Evolutionary conservation across 2,888 invertebrate species (phyloP).

Genomic region (Platycheirus albimanus): DNA sequence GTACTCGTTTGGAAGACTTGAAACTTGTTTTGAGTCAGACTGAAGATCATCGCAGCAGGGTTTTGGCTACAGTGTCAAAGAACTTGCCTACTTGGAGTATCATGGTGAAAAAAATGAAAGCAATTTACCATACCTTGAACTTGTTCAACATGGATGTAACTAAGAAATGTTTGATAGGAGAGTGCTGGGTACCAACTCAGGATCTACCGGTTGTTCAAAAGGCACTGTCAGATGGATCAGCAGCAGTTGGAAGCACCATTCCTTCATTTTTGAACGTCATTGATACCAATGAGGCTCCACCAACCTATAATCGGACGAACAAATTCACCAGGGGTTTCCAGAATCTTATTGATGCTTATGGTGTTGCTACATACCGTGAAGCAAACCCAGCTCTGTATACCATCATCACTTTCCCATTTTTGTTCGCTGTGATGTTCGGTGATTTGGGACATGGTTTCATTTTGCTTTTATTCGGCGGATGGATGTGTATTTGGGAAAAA

Average conservation of each 20-base stretch:
- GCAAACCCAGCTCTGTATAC: slow-evolving; percentile 95
- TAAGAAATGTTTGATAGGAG: slow-evolving; percentile 94
- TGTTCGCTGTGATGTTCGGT: slow-evolving; percentile 97
- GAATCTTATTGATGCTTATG: slow-evolving; percentile 94
- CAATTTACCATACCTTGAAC: slow-evolving; percentile 96
- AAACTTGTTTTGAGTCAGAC: slow-evolving; percentile 91
- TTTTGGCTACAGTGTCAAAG: slow-evolving; percentile 92
- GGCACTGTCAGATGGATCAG: slow-evolving; percentile 93
- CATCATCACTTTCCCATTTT: slow-evolving; percentile 95
- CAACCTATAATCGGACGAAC: slow-evolving; percentile 93
- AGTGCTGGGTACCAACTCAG: slow-evolving; percentile 93
- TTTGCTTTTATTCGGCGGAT: slow-evolving; percentile 90
- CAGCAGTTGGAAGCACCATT: slow-evolving; percentile 93
- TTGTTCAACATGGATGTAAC: slow-evolving; percentile 96
- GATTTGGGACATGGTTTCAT: slow-evolving; percentile 94
- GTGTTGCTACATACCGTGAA: slow-evolving; percentile 94
- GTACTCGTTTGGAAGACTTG: slow-evolving; percentile 92
- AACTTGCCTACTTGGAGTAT: slow-evolving; percentile 93
- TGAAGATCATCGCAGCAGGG: slow-evolving; percentile 92
- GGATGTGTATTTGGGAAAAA: slow-evolving; percentile 93
- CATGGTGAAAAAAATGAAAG: slow-evolving; percentile 94
- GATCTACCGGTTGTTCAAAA: slow-evolving; percentile 90
- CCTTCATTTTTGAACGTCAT: slow-evolving; percentile 97
- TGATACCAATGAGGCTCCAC: slow-evolving; percentile 91
- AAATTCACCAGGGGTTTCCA: slow-evolving; percentile 94